phyloP scores from a whole-genome alignment of 2,888 invertebrate species.

The Apotomis capreana region DNA sequence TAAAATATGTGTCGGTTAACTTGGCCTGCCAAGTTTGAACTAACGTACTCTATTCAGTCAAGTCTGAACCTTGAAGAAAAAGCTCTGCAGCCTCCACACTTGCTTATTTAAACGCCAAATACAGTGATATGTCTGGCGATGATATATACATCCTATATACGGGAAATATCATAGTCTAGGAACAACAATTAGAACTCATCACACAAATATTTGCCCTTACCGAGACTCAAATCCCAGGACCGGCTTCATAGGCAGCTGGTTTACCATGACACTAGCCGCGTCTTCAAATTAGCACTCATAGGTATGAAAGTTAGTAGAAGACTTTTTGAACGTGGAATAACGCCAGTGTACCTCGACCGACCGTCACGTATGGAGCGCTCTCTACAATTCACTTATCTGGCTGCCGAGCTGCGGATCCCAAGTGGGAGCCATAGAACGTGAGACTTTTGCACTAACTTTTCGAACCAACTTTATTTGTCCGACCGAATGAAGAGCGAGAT shows the following conservation, averaged over 20 bases:
- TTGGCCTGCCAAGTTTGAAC: slow-evolving; percentile 57
- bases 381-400: slow-evolving; percentile 70
- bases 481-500: slow-evolving; percentile 43
- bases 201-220: too few species aligned
- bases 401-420: slow-evolving; percentile 50
- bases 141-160: too few species aligned
- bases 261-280: too few species aligned
- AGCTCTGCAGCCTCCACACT: slow-evolving; percentile 51
- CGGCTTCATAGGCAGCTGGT: too few species aligned
- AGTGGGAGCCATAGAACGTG: slow-evolving; percentile 59
- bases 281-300: too few species aligned
- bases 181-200: too few species aligned
- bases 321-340: slow-evolving; percentile 10
- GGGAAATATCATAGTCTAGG: too few species aligned
- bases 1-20: slow-evolving; percentile 61
- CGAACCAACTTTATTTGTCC: slow-evolving; percentile 53
- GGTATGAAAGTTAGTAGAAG: not conserved
- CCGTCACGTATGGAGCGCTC: slow-evolving; percentile 48
- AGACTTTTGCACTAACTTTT: slow-evolving; percentile 57
- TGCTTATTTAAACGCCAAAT: not conserved
- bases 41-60: slow-evolving; percentile 59
- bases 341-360: slow-evolving; percentile 25
- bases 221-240: too few species aligned
- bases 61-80: slow-evolving; percentile 56
- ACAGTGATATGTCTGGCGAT: too few species aligned